Base-by-base conservation (phyloP, 2,888 invertebrate genomes). In the Agonopterix subpropinquella region DNA sequence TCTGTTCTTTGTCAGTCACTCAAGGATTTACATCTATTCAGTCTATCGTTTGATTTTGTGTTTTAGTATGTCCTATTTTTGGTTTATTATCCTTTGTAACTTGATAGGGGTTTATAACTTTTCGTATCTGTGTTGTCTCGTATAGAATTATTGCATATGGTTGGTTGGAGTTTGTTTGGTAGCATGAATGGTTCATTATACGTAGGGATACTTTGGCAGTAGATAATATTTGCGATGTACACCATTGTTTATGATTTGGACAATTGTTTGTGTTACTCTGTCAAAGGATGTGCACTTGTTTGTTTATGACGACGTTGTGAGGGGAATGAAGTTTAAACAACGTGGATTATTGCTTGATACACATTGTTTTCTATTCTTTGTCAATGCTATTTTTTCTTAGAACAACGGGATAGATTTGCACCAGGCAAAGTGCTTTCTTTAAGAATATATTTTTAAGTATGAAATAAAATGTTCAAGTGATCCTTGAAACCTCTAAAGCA, bases 271-370 rank as follows among this genome's bases (percentile, higher is more conserved):
- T 79, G 76, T 78, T 76, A 69, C 78, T 70, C 75, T 76, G 84
- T 86, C 87, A 88, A 87, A 88, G 87, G 87, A 86, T 86, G 87
- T 69, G 80, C 87, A 85, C 77, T 87, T 87, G 83, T 85, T 85
- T 86, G 68, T 70, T 73, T 73, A 71, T 69, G 68, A 60, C 43
- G 59, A 68, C 58, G 59, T 62, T 59, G 1, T 28, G 37, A 61
- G 64, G 65, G 67, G 64, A 66, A 64, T 58, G 63, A 65, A 61
- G 57, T 59, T 60, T 73, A 77, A 82, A 81, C 73, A 79, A 65
- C 64, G 5, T 28, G 28, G 28, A 28, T 28, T 28, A 28, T 28
- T 28, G 28, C 28, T 28, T 11, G 39, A 39, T 39, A n/a, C 4
- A n/a, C 4, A 11, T 39, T 39, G n/a, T 1, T 39, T 39, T 39